phyloP scores from a whole-genome alignment of 64 coral and sea anemone species.

The Actinia tenebrosa region DNA sequence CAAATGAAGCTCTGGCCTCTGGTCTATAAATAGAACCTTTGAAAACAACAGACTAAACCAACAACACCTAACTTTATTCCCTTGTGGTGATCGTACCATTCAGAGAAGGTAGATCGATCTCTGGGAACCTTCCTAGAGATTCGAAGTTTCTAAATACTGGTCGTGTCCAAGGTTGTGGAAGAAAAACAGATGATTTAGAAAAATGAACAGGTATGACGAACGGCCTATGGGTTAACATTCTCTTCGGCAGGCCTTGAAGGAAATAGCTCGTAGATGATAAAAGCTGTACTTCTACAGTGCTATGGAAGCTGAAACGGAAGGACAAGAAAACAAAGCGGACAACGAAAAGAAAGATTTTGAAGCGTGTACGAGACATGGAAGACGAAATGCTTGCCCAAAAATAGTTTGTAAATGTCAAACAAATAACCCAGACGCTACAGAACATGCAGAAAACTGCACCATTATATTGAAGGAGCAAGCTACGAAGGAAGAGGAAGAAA shows the following conservation, averaged over 20 bases:
- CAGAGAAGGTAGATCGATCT: background rate
- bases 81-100: background rate
- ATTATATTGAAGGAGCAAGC: background rate
- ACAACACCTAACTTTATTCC: background rate
- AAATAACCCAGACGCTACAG: background rate
- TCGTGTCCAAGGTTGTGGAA: background rate
- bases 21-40: background rate
- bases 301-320: background rate
- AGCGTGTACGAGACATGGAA: background rate
- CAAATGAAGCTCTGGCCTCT: background rate
- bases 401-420: constrained; percentile 14
- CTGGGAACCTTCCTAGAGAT: background rate
- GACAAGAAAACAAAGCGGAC: background rate
- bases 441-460: background rate
- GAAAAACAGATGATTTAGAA: background rate
- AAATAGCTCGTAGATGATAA: background rate
- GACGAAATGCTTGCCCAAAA: constrained; percentile 8
- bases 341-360: background rate
- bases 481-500: background rate
- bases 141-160: background rate
- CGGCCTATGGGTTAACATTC: background rate
- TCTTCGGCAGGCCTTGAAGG: background rate
- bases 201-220: background rate
- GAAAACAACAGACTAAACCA: background rate
- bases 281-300: background rate